These are phyloP conservation scores for Opisthocomus hoazin DNA, from an alignment of 2,113 vertebrate species.

Conservation along the genomic window DNA sequence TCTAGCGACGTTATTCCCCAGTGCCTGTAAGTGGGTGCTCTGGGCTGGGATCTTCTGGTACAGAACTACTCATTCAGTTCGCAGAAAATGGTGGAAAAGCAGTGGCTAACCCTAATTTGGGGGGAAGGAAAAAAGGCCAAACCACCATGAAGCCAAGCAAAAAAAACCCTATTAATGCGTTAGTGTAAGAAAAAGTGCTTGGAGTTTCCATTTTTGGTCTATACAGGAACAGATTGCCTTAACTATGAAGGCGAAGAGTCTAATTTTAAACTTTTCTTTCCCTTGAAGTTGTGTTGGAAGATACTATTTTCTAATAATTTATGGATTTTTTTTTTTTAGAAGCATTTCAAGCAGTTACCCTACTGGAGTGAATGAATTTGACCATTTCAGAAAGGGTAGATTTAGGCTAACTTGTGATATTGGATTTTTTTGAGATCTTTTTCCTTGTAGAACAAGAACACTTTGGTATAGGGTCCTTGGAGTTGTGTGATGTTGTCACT, in stretches of 20 bases:
- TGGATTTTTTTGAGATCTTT: no score
- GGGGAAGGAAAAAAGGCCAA: no score
- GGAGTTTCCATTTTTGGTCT: not conserved
- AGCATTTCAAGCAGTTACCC: not conserved
- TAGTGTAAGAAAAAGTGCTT: not conserved
- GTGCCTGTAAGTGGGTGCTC: not conserved
- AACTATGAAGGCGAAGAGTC: no score
- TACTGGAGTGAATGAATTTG: not conserved
- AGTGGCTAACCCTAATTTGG: not conserved
- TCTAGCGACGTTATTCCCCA: not conserved
- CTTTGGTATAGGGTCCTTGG: not conserved
- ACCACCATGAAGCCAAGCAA: not conserved
- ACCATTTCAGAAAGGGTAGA: not conserved
- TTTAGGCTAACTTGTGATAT: no score
- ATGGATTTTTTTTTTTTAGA: not conserved
- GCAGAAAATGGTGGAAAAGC: not conserved
- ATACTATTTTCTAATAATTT: not conserved
- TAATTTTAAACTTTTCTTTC: not conserved
- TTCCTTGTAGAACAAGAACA: no score
- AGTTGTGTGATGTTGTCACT: not conserved
- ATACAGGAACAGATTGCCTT: not conserved
- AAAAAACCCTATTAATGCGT: no score
- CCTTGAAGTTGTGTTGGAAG: not conserved
- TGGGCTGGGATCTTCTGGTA: not conserved
- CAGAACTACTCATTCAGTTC: fast-evolving